These are phyloP conservation scores for Lucinisca nassula DNA, from an alignment of 2,888 invertebrate species.

Conservation along the genomic window DNA sequence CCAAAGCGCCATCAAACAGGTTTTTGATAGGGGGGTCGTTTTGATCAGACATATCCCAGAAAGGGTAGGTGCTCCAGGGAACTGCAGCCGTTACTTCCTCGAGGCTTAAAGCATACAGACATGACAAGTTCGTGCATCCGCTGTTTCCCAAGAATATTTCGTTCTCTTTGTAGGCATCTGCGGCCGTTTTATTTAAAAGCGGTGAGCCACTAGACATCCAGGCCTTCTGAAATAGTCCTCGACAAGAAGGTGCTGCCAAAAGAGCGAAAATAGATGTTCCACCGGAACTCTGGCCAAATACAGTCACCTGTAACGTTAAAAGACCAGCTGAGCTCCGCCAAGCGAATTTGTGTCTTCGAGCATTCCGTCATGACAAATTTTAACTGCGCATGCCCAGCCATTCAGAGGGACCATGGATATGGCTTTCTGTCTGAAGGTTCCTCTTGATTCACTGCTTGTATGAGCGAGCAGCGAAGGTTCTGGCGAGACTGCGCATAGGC, in stretches of 20 bases:
- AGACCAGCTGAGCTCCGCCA: too few relatives aligned
- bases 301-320: constrained; percentile 90
- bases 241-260: constrained; percentile 89
- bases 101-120: constrained; percentile 69
- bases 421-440: too few relatives aligned
- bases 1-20: constrained; percentile 71
- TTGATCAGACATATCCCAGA: constrained; percentile 79
- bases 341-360: too few relatives aligned
- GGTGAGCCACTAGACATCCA: constrained; percentile 87
- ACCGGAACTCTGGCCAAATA: constrained; percentile 95
- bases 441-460: too few relatives aligned
- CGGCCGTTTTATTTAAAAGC: constrained; percentile 77
- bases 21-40: constrained; percentile 70
- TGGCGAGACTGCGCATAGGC: too few relatives aligned
- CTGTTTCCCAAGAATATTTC: constrained; percentile 70
- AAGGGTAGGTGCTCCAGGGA: constrained; percentile 78
- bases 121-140: constrained; percentile 62
- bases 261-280: constrained; percentile 95
- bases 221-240: constrained; percentile 91
- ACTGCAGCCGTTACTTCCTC: constrained; percentile 69
- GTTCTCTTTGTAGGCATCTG: constrained; percentile 77
- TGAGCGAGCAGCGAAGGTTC: too few relatives aligned
- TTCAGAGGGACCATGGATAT: too few relatives aligned
- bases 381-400: too few relatives aligned
- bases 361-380: too few relatives aligned